Base-by-base conservation (phyloP, 1,140 invertebrate genomes). In the Procambarus virginalis region DNA sequence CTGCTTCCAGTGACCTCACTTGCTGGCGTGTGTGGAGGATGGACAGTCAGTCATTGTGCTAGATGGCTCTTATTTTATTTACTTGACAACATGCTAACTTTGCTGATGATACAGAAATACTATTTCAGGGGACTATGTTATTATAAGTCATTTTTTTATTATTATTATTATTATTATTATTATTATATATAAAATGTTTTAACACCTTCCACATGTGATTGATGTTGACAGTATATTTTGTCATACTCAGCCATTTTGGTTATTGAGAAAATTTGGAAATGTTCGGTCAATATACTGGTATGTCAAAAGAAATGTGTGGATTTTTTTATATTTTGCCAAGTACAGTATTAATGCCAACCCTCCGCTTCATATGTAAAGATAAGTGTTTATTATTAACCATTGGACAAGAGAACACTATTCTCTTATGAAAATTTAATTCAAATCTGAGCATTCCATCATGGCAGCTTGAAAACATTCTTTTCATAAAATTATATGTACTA, bases 11-110 rank as follows among this genome's bases (percentile, higher is more conserved):
- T 85, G 34, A 58, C 49, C 84, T 85, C 45, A 20, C 48, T 75
- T 85, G 49, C 34, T 46, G 51, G 84, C 84, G 60, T 85, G 73
- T 77, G 58, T 77, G 58, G 84, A 85, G 73, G 55, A 46, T 77
- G 70, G 55, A 60, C n/a, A 12, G 55, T 55, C 34, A 77, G 84
- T 75, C 55, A 58, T 60, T 49, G 22, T 75, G 73, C 70, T 77
- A 58, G 84, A 77, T 85, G 55, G 84, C 75, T 75, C 49, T 77
- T 45, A 77, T 55, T 9, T 55, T 9, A 55, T 34, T 55, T 8
- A 12, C 8, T 9, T 9, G 51, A 55, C 51, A 55, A 12, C 51
- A 9, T 34, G 34, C 34, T 34, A 34, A 34, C 34, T 34, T 34
- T 34, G 34, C 34, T 55, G 51, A 55, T 55, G 51, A 55, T 55